phyloP scores from a whole-genome alignment of 1,140 invertebrate genomes.

The Lasaia peninsularis region DNA sequence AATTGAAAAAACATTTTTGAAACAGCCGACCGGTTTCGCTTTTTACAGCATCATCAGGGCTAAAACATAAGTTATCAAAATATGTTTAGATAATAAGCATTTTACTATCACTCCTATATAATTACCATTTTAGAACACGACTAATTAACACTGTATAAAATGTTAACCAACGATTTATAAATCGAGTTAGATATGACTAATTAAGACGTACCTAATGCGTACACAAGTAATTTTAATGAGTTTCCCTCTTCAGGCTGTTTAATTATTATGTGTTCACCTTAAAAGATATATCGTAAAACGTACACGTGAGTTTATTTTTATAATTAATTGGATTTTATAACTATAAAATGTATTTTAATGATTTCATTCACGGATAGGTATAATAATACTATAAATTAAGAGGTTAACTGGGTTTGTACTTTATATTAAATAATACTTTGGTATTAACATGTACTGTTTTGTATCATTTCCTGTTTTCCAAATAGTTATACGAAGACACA shows the following conservation, averaged over 20 bases:
- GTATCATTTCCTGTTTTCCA: not conserved
- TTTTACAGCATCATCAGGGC: too few species aligned
- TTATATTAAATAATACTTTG: too few species aligned
- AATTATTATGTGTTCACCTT: conserved; percentile 9
- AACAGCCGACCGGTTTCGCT: too few species aligned
- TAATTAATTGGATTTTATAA: conserved; percentile 2
- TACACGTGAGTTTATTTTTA: conserved; percentile 7
- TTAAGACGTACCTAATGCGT: conserved; percentile 6
- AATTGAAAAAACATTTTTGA: too few species aligned
- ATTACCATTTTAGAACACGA: not conserved
- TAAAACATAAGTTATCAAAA: too few species aligned
- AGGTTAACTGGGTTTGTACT: not conserved
- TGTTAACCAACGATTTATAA: not conserved
- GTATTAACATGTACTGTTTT: not conserved
- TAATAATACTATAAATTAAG: not conserved
- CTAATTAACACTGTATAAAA: not conserved
- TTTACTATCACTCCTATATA: not conserved
- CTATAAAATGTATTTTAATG: conserved; percentile 4
- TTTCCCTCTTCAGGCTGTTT: conserved; percentile 5
- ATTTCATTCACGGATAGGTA: conserved; percentile 4
- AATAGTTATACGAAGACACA: too few species aligned
- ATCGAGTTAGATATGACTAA: conserved; percentile 2
- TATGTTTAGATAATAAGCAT: too few species aligned
- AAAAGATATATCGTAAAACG: conserved; percentile 7
- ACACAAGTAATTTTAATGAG: conserved; percentile 12